phyloP scores from a whole-genome alignment of 2,888 invertebrate genomes.

The Heliconius aoede region DNA sequence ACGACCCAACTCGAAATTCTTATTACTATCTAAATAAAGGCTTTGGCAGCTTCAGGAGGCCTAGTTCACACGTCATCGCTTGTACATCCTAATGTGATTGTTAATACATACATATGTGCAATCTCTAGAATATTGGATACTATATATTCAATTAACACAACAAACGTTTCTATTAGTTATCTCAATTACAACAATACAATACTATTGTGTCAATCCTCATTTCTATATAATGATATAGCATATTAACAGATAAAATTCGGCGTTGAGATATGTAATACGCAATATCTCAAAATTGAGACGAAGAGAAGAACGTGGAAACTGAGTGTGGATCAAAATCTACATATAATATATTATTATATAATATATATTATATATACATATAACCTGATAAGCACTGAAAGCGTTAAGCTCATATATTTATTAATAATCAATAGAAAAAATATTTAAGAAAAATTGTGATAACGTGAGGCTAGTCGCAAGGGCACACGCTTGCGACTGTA shows the following conservation, averaged over 20 bases:
- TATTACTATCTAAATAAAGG: too few species aligned
- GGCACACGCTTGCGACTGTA: neutral
- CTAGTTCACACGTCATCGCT: neutral
- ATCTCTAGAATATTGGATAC: conserved; percentile 12
- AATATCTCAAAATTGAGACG: too few species aligned
- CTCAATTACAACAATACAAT: neutral
- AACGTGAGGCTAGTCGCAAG: neutral
- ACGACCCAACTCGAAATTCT: too few species aligned
- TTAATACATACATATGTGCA: conserved; percentile 8
- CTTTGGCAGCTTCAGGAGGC: neutral
- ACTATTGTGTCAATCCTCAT: neutral
- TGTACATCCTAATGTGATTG: neutral
- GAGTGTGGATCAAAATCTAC: too few species aligned
- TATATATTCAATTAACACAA: conserved; percentile 12
- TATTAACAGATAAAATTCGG: neutral
- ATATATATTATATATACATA: too few species aligned
- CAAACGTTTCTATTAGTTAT: conserved; percentile 12
- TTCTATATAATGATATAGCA: neutral
- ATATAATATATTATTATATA: too few species aligned
- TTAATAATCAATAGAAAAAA: too few species aligned
- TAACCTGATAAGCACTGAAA: too few species aligned
- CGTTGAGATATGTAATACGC: too few species aligned
- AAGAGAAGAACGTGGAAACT: too few species aligned
- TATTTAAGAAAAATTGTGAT: too few species aligned
- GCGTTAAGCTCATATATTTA: too few species aligned